Evolutionary conservation across 2,888 invertebrate species (phyloP).

Genomic region (Galeopsomyia nigrocyanea): DNA sequence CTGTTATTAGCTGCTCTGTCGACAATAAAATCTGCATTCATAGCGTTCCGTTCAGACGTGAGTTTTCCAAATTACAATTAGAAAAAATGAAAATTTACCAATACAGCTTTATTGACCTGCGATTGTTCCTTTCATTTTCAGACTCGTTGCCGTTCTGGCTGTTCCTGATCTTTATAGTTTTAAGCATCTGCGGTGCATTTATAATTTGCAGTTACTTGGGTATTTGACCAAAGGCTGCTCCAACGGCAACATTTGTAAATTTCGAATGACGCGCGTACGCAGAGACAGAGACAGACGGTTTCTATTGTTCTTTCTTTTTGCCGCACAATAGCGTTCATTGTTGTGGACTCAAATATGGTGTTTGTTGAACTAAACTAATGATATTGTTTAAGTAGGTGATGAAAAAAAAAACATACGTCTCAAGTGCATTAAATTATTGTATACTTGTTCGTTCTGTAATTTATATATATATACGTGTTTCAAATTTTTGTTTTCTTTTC

Average conservation of each 20-base stretch:
- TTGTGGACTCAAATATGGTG: conserved; percentile 21
- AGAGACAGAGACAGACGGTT: conserved; percentile 5
- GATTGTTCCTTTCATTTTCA: conserved; percentile 66
- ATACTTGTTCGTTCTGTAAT: conserved; percentile 31
- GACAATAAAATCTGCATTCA: conserved; percentile 95
- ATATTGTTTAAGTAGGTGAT: conserved; percentile 40
- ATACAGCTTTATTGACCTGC: not conserved
- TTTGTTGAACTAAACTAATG: conserved; percentile 38
- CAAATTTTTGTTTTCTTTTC: conserved; percentile 6
- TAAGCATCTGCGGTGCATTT: conserved; percentile 85
- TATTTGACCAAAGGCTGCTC: conserved; percentile 69
- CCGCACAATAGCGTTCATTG: conserved; percentile 25
- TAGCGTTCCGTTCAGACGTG: conserved; percentile 85
- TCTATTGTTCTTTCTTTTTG: conserved; percentile 37
- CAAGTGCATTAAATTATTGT: conserved; percentile 45
- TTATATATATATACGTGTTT: conserved; percentile 19
- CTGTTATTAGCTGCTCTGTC: conserved; percentile 94
- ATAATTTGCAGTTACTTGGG: conserved; percentile 86
- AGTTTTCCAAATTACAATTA: conserved; percentile 64
- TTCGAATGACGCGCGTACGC: conserved; percentile 9
- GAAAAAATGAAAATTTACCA: conserved; percentile 14
- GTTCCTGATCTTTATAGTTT: conserved; percentile 81
- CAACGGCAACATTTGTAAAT: conserved; percentile 37
- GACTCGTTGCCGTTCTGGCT: conserved; percentile 87
- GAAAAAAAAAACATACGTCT: too few species aligned